Conservation (phyloP, 2,888 invertebrate species). For the Girardia tigrina region DNA sequence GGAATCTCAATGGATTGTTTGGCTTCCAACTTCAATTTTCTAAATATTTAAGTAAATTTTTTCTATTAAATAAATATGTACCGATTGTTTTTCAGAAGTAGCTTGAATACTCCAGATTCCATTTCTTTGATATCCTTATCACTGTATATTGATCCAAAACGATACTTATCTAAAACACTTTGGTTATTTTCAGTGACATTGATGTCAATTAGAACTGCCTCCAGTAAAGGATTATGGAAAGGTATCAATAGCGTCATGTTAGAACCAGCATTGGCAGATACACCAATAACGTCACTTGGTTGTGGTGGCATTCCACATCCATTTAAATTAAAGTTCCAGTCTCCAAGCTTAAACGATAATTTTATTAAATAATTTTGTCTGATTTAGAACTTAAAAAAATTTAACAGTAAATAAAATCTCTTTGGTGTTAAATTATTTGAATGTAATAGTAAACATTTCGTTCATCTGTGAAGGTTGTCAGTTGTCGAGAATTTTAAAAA, state of each 20-base stretch:
- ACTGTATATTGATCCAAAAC: not conserved
- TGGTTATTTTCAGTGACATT: slow-evolving; percentile 41
- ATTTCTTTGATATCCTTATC: not conserved
- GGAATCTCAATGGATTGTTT: slow-evolving; percentile 48
- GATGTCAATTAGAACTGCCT: slow-evolving; percentile 43
- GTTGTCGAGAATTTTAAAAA: too few species aligned
- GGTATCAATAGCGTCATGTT: slow-evolving; percentile 48
- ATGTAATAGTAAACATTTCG: too few species aligned
- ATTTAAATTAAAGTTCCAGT: slow-evolving; percentile 45
- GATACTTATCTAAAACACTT: not conserved
- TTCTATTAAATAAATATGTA: not conserved
- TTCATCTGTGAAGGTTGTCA: too few species aligned
- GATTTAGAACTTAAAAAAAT: too few species aligned
- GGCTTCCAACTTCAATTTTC: slow-evolving; percentile 39
- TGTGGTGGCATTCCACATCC: slow-evolving; percentile 46
- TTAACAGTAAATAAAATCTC: too few species aligned
- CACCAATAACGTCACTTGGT: slow-evolving; percentile 45
- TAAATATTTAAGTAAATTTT: not conserved
- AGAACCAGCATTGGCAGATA: slow-evolving; percentile 43
- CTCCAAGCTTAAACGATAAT: slow-evolving; percentile 47
- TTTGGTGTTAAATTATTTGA: too few species aligned
- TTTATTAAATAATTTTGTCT: too few species aligned
- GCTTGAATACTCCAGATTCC: slow-evolving; percentile 26
- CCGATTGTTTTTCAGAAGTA: slow-evolving; percentile 16
- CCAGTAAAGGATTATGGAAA: slow-evolving; percentile 48